phyloP scores from a whole-genome alignment of 1,140 invertebrate species.

The Drosophila pseudoobscura region DNA sequence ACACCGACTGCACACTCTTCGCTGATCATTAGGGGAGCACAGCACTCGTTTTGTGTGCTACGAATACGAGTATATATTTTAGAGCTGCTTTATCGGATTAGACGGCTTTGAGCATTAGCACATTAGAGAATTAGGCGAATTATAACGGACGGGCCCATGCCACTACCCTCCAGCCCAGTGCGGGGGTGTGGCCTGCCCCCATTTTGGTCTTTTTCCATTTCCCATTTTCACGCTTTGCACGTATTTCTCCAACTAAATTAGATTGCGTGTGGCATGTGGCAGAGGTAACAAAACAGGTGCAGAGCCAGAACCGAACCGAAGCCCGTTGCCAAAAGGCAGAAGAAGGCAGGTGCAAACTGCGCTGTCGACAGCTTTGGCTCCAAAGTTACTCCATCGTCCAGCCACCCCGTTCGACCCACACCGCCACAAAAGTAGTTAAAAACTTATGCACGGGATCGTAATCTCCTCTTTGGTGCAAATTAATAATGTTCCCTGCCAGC shows the following conservation, averaged over 20 bases:
- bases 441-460: conserved; percentile 31
- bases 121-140: conserved; percentile 27
- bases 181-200: conserved; percentile 36
- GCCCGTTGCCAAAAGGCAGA: conserved; percentile 4
- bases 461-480: conserved; percentile 41
- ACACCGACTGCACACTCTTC: too few species aligned
- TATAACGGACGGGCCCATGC: conserved; percentile 3
- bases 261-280: conserved; percentile 73
- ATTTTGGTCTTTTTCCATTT: conserved; percentile 26
- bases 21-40: too few species aligned
- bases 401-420: too few species aligned
- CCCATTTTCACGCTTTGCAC: conserved; percentile 56
- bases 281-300: conserved; percentile 2
- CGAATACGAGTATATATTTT: not conserved
- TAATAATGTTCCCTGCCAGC: conserved; percentile 35
- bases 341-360: conserved; percentile 63
- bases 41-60: too few species aligned
- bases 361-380: conserved; percentile 40
- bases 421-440: not conserved
- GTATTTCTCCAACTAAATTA: conserved; percentile 64
- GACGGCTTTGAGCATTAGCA: conserved; percentile 28
- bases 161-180: conserved; percentile 7
- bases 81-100: conserved; percentile 25
- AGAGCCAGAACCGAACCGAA: conserved; percentile 22
- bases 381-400: conserved; percentile 8